These are phyloP conservation scores for Gymnopithys bicolor DNA, from an alignment of 2,797 vertebrate species.

Conservation along the genomic window DNA sequence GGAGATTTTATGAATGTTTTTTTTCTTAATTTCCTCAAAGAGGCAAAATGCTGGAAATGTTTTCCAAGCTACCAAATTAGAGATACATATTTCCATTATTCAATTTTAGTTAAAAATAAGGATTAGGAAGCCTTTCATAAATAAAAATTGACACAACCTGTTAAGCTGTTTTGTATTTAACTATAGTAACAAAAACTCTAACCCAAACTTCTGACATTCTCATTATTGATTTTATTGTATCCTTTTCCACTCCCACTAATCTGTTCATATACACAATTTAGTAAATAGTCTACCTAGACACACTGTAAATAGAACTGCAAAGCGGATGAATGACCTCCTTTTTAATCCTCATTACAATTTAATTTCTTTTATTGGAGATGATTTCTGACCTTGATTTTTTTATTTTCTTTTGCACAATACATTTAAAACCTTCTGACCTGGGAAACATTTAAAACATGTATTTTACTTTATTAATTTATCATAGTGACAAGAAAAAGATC, in stretches of 20 bases:
- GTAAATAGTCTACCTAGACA: background rate
- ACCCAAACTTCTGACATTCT: background rate
- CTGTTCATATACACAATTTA: background rate
- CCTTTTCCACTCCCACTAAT: background rate
- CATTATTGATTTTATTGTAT: background rate
- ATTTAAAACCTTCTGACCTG: background rate
- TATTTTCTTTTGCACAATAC: background rate
- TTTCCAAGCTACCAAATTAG: background rate
- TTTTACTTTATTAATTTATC: constrained; percentile 31
- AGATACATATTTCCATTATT: background rate
- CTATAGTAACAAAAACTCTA: background rate
- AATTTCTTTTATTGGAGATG: constrained; percentile 45
- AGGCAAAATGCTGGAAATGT: background rate
- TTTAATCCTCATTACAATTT: constrained; percentile 54
- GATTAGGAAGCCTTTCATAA: background rate
- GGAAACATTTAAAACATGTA: constrained; percentile 36
- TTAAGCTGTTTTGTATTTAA: background rate
- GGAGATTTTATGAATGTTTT: background rate
- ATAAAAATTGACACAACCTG: background rate
- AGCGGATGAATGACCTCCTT: constrained; percentile 21
- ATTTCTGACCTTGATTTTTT: constrained; percentile 22
- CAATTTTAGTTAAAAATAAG: background rate
- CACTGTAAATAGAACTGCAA: constrained; percentile 17
- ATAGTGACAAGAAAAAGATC: background rate
- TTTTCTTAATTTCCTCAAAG: background rate